Percentiles rank a stretch among this genome's conserved stretches.
Conservation (phyloP, 2,888 invertebrate genomes). For the Alsophila aescularia region DNA sequence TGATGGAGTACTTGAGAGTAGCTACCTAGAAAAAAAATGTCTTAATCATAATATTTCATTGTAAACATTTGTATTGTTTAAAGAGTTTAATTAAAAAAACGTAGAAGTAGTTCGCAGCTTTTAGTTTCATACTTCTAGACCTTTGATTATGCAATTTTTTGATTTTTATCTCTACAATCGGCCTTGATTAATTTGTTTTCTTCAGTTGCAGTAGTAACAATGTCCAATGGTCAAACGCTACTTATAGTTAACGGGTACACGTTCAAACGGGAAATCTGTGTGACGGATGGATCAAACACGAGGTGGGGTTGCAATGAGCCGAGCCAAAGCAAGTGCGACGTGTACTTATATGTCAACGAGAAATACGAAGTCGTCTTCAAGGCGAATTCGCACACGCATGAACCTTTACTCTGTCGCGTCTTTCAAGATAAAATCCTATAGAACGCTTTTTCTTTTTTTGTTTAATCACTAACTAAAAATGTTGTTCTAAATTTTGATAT, state of each 20-base stretch:
- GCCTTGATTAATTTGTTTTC: constrained; percentile 33
- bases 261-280: constrained; percentile 59
- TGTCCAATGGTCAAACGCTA: constrained; percentile 64
- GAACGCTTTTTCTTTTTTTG: constrained; percentile 2
- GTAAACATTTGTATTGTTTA: too few relatives aligned
- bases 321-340: constrained; percentile 58
- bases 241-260: constrained; percentile 70
- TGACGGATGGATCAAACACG: constrained; percentile 51
- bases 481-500: neutral
- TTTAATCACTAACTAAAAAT: too few relatives aligned
- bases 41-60: too few relatives aligned
- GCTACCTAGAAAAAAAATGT: too few relatives aligned
- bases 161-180: too few relatives aligned
- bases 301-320: constrained; percentile 69
- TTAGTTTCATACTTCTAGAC: neutral
- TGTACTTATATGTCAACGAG: constrained; percentile 65
- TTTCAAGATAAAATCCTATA: constrained; percentile 66
- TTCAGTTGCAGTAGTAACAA: constrained; percentile 67
- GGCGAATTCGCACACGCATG: constrained; percentile 63
- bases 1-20: too few relatives aligned
- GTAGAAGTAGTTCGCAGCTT: too few relatives aligned
- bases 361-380: constrained; percentile 63
- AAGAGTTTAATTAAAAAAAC: too few relatives aligned
- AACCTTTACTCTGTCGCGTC: constrained; percentile 63
- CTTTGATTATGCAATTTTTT: neutral